phyloP scores from a whole-genome alignment of 2,888 invertebrate genomes.

The Tinea trinotella region DNA sequence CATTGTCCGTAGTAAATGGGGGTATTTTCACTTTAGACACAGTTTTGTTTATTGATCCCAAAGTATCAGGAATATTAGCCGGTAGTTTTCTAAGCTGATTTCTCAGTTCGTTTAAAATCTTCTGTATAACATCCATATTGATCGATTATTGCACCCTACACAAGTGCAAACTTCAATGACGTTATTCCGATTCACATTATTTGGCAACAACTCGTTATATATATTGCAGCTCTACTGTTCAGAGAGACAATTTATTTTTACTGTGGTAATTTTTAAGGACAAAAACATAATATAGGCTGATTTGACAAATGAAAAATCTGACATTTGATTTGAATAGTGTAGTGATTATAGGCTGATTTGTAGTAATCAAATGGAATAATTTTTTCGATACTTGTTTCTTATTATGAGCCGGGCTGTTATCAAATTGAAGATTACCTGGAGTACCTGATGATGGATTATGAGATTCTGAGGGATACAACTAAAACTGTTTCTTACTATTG shows the following conservation, averaged over 20 bases:
- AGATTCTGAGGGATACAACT: too few relatives aligned
- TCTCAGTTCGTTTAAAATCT: conserved; percentile 43
- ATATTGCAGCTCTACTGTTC: background rate
- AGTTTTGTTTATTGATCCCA: conserved; percentile 52
- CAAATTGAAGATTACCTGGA: too few relatives aligned
- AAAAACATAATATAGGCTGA: background rate
- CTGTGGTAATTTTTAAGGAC: background rate
- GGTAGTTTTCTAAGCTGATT: conserved; percentile 43
- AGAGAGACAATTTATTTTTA: conserved; percentile 4
- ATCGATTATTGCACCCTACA: conserved; percentile 32
- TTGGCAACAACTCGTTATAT: conserved; percentile 45
- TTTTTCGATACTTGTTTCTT: too few relatives aligned
- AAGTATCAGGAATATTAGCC: conserved; percentile 42
- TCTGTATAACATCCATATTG: conserved; percentile 57
- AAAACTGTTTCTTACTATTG: too few relatives aligned
- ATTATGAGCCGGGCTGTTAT: too few relatives aligned
- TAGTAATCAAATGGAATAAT: too few relatives aligned
- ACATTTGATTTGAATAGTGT: too few relatives aligned
- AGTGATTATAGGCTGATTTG: too few relatives aligned
- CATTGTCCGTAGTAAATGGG: conserved; percentile 79
- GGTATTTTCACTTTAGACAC: conserved; percentile 63
- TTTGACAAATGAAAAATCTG: too few relatives aligned
- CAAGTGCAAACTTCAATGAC: conserved; percentile 32
- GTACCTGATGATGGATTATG: too few relatives aligned
- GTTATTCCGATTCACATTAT: conserved; percentile 56